These are phyloP conservation scores for Yoshiicerus persimilis DNA, from an alignment of 1,140 invertebrate genomes.

Conservation along the genomic window DNA sequence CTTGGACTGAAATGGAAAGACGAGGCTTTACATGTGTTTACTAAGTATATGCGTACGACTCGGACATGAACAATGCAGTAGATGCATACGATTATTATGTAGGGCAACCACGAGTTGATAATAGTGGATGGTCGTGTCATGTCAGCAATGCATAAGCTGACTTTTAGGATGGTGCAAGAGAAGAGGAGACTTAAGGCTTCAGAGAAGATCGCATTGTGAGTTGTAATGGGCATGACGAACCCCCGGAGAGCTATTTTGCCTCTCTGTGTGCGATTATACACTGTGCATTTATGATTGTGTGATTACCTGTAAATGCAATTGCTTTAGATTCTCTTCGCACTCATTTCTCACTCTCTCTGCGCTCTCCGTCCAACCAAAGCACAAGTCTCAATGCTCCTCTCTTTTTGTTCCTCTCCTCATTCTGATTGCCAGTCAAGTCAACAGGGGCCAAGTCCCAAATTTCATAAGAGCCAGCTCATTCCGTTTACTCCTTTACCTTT, in stretches of 20 bases:
- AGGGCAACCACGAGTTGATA: not conserved
- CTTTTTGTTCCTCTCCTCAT: not conserved
- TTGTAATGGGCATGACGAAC: conserved; percentile 4
- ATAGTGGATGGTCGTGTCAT: not conserved
- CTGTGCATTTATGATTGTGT: conserved; percentile 8
- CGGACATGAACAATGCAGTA: not conserved
- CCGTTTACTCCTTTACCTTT: not conserved
- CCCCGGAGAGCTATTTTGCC: conserved; percentile 12
- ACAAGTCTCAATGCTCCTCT: not conserved
- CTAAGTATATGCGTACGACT: too few relatives aligned
- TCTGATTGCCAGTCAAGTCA: not conserved
- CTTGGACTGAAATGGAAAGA: too few relatives aligned
- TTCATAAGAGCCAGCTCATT: not conserved
- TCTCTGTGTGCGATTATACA: conserved; percentile 19
- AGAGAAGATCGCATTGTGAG: not conserved
- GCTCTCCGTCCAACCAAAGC: not conserved
- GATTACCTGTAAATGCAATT: conserved; percentile 17
- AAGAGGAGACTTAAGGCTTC: conserved; percentile 5
- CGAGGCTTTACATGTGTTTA: too few relatives aligned
- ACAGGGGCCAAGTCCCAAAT: conserved; percentile 1
- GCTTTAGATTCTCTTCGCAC: not conserved
- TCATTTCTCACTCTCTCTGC: not conserved
- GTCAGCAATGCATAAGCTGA: not conserved
- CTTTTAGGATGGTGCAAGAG: not conserved
- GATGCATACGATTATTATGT: not conserved